A percentile compares a stretch with the other conserved stretches of the same genome.
phyloP scores from a whole-genome alignment of 1,140 invertebrate species.

The Pseudobourletiella spinata region DNA sequence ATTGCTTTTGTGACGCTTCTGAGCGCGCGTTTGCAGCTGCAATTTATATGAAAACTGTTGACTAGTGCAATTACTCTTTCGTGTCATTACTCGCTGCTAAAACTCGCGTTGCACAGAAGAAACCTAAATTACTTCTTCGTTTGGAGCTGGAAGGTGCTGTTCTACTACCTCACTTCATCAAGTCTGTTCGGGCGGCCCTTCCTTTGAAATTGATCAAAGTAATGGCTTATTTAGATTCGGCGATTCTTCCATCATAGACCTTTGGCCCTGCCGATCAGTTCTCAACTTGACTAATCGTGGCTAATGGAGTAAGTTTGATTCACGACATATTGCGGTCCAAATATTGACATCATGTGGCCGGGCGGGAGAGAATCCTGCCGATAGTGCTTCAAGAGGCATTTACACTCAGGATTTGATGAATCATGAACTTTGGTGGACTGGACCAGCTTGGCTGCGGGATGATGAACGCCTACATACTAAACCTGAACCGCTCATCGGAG shows the following conservation, averaged over 20 bases:
- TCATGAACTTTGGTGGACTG: constrained; percentile 10
- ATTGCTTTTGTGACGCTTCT: constrained; percentile 10
- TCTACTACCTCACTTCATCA: constrained; percentile 32
- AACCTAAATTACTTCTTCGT: constrained; percentile 32
- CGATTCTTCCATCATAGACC: too few species aligned
- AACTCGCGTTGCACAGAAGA: constrained; percentile 35
- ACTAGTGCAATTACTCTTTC: not conserved
- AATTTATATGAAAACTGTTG: not conserved
- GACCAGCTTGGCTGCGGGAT: too few species aligned
- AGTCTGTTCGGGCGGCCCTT: not conserved
- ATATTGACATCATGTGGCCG: constrained; percentile 42
- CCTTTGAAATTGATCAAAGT: not conserved
- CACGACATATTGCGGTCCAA: constrained; percentile 31
- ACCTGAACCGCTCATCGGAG: too few species aligned
- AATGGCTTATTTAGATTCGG: constrained; percentile 40
- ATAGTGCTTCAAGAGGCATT: constrained; percentile 42
- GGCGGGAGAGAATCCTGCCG: constrained; percentile 43
- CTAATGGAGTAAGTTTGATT: constrained; percentile 41
- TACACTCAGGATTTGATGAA: not conserved
- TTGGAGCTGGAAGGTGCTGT: constrained; percentile 38
- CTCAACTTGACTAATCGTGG: constrained; percentile 39
- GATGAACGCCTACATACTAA: too few species aligned
- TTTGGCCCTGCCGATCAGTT: too few species aligned
- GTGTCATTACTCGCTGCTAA: constrained; percentile 16
- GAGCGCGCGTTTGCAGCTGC: not conserved